Conservation (phyloP, 2,113 vertebrate species). For the Garra rufa region DNA sequence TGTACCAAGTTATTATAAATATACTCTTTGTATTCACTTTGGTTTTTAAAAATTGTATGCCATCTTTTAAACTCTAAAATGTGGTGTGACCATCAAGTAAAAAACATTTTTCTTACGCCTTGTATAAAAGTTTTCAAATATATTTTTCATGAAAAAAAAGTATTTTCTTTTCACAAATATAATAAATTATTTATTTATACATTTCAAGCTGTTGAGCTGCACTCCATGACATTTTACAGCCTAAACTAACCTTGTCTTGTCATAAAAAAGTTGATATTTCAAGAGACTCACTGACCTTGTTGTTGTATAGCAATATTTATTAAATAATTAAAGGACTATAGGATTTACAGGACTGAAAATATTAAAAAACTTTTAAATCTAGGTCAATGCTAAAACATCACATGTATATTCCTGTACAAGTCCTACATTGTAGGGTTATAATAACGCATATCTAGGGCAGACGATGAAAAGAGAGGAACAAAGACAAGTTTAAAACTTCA, state of each 20-base stretch:
- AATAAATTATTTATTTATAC: neutral
- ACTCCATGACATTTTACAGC: neutral
- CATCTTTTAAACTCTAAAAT: neutral
- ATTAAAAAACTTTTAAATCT: neutral
- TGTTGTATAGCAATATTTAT: neutral
- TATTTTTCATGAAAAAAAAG: neutral
- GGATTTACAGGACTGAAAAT: neutral
- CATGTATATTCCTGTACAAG: slow-evolving; percentile 1
- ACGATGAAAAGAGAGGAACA: neutral
- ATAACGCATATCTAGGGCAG: slow-evolving; percentile 6
- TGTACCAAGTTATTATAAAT: neutral
- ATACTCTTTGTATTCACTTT: neutral
- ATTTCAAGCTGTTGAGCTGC: neutral
- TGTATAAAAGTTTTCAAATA: neutral
- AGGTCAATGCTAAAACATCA: slow-evolving; percentile 26
- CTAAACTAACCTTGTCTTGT: neutral
- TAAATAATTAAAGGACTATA: neutral
- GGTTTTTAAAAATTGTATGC: no score
- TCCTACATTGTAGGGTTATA: slow-evolving; percentile 16
- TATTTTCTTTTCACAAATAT: neutral
- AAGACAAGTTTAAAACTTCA: slow-evolving; percentile 20
- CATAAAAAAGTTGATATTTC: neutral
- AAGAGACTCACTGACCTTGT: neutral
- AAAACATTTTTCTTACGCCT: neutral
- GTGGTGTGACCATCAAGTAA: neutral